A percentile compares a stretch with the other conserved stretches of the same genome.
phyloP scores from a whole-genome alignment of 2,888 invertebrate species.

The Tetragnatha montana region DNA sequence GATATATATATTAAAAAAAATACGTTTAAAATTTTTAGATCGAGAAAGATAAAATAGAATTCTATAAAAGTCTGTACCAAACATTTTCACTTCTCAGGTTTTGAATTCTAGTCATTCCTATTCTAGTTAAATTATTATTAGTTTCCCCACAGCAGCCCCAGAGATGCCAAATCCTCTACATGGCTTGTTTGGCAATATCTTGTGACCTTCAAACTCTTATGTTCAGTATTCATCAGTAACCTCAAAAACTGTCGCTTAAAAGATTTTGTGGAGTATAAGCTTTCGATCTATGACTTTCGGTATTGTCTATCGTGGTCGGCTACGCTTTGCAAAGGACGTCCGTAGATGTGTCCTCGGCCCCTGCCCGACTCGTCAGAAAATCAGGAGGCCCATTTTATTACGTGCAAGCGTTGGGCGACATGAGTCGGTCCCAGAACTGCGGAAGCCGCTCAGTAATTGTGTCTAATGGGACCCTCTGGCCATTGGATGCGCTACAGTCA shows the following conservation, averaged over 20 bases:
- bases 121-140: no score
- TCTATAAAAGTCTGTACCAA: no score
- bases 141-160: no score
- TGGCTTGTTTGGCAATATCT: no score
- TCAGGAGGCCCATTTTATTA: constrained; percentile 66
- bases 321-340: background rate
- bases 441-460: constrained; percentile 70
- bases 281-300: background rate
- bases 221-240: background rate
- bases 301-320: background rate
- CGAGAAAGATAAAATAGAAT: no score
- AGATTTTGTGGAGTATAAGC: no score
- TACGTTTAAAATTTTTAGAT: no score
- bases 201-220: no score
- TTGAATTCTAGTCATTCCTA: no score
- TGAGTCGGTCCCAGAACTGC: constrained; percentile 51
- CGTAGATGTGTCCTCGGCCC: background rate
- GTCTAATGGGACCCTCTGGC: constrained; percentile 53
- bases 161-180: no score
- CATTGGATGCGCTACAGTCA: constrained; percentile 14
- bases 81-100: no score
- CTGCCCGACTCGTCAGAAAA: constrained; percentile 48
- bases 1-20: no score
- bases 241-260: background rate
- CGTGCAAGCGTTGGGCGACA: constrained; percentile 69